Conservation (phyloP, 2,113 vertebrate genomes). For the Oryzias curvinotus region DNA sequence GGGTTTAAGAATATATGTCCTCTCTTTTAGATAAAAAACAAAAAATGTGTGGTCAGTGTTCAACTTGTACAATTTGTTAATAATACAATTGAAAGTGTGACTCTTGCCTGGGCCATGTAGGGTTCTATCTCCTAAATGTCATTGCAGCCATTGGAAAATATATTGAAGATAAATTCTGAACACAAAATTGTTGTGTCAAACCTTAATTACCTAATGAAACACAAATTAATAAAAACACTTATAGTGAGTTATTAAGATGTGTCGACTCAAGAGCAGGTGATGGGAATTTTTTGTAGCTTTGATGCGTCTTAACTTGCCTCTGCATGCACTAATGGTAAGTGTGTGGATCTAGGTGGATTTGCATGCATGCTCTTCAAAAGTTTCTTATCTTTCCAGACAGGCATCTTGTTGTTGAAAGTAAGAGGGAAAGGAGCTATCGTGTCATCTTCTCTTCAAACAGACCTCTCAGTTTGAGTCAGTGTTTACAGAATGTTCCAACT, state of each 20-base stretch:
- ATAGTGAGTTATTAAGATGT: not conserved
- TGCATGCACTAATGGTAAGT: slow-evolving; percentile 44
- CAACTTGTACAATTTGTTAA: too few species aligned
- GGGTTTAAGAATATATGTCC: too few species aligned
- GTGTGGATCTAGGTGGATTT: slow-evolving; percentile 55
- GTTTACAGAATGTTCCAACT: slow-evolving; percentile 65
- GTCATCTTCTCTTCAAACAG: slow-evolving; percentile 31
- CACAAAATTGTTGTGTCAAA: too few species aligned
- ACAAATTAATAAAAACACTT: not conserved
- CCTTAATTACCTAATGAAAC: too few species aligned
- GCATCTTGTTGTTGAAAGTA: slow-evolving; percentile 33
- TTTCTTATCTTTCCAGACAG: slow-evolving; percentile 44
- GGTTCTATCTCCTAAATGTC: too few species aligned
- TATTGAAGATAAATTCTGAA: too few species aligned
- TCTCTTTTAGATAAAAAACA: too few species aligned
- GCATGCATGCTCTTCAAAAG: slow-evolving; percentile 37
- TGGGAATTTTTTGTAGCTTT: slow-evolving; percentile 59
- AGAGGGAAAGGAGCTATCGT: slow-evolving; percentile 28
- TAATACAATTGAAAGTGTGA: too few species aligned
- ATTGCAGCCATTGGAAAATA: too few species aligned
- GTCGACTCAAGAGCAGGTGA: slow-evolving; percentile 33
- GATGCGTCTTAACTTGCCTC: slow-evolving; percentile 63
- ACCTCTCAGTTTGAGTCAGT: slow-evolving; percentile 56
- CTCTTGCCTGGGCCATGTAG: too few species aligned
- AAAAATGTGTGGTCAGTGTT: too few species aligned